phyloP scores from a whole-genome alignment of 1,140 invertebrate species.

The Cherax destructor region DNA sequence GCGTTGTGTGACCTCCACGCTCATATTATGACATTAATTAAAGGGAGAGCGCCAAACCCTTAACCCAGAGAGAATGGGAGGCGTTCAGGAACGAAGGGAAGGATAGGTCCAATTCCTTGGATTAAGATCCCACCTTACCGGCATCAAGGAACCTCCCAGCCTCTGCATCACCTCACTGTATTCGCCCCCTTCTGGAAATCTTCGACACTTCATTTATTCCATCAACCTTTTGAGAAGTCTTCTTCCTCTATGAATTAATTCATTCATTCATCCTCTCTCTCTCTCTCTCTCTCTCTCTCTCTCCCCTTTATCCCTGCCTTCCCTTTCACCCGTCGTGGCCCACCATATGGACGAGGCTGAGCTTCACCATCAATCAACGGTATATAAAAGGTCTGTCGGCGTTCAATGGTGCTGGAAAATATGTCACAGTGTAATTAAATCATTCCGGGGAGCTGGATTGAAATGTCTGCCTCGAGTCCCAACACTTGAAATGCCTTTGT shows the following conservation, averaged over 20 bases:
- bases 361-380: neutral
- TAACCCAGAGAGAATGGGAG: too few species aligned
- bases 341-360: neutral
- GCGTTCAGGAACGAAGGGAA: too few species aligned
- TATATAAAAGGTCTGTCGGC: neutral
- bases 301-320: too few species aligned
- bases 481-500: slow-evolving; percentile 10
- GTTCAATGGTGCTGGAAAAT: neutral
- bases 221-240: neutral
- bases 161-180: neutral
- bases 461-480: neutral
- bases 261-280: too few species aligned
- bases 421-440: slow-evolving; percentile 12
- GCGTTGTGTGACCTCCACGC: too few species aligned
- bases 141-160: neutral
- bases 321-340: neutral
- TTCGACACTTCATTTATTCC: neutral
- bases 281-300: too few species aligned
- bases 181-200: neutral
- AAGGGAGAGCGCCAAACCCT: too few species aligned
- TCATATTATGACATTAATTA: too few species aligned
- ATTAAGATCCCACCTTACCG: too few species aligned
- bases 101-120: too few species aligned
- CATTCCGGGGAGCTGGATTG: slow-evolving; percentile 6
- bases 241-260: too few species aligned